Conservation (phyloP, 2,888 invertebrate species). For the Lapara coniferarum region DNA sequence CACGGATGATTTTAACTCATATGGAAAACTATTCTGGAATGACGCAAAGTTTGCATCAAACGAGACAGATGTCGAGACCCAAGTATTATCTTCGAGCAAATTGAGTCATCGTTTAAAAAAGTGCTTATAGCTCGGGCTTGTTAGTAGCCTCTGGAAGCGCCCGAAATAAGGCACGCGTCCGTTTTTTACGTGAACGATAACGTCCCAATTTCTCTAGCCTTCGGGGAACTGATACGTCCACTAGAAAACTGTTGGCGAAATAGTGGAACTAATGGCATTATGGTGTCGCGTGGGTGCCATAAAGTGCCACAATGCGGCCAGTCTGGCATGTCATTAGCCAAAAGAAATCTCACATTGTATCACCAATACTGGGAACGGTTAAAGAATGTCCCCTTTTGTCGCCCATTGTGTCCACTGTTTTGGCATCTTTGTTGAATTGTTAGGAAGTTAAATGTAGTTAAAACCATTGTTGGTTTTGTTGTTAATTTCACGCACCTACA, state of each 20-base stretch:
- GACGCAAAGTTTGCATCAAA: no score
- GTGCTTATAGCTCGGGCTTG: neutral
- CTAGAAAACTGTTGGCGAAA: slow-evolving; percentile 73
- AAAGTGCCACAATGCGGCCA: slow-evolving; percentile 78
- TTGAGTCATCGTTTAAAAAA: slow-evolving; percentile 15
- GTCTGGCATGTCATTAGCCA: slow-evolving; percentile 69
- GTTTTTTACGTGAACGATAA: slow-evolving; percentile 61
- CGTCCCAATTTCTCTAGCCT: slow-evolving; percentile 65
- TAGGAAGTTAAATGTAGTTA: slow-evolving; percentile 82
- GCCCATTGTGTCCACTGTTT: slow-evolving; percentile 69
- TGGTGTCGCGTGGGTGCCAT: slow-evolving; percentile 81
- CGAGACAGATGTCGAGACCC: neutral
- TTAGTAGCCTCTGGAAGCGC: slow-evolving; percentile 12
- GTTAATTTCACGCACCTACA: slow-evolving; percentile 69
- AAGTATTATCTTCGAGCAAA: neutral
- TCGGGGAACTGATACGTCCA: slow-evolving; percentile 65
- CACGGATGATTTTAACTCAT: no score
- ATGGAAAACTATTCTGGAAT: no score
- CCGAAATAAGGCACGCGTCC: slow-evolving; percentile 64
- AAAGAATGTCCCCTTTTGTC: slow-evolving; percentile 57
- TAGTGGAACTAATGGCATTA: slow-evolving; percentile 80
- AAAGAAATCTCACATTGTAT: slow-evolving; percentile 64
- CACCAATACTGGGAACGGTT: slow-evolving; percentile 62
- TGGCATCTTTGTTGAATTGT: slow-evolving; percentile 74
- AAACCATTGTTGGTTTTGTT: slow-evolving; percentile 69